Evolutionary conservation across 2,113 vertebrate species (phyloP).

Genomic region (Tetraodon nigroviridis): DNA sequence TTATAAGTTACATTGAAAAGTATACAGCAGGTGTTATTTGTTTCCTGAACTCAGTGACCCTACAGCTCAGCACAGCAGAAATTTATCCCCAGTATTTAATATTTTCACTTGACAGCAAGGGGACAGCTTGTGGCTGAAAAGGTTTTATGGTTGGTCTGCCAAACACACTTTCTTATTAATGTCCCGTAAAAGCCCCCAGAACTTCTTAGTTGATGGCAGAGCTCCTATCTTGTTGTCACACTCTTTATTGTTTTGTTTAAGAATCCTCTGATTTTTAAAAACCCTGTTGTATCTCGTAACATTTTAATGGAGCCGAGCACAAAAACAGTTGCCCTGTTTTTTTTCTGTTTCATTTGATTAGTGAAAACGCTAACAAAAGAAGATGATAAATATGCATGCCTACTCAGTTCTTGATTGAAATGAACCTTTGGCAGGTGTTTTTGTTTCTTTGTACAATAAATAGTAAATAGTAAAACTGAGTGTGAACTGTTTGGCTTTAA

Average conservation of each 20-base stretch:
- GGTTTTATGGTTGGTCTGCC: constrained; percentile 49
- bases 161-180: constrained; percentile 62
- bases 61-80: constrained; percentile 36
- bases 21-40: too few relatives aligned
- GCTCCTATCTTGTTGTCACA: constrained; percentile 30
- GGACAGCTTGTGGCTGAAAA: constrained; percentile 61
- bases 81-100: constrained; percentile 63
- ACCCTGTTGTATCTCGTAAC: constrained; percentile 27
- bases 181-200: constrained; percentile 51
- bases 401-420: constrained; percentile 45
- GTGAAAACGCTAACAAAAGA: constrained; percentile 31
- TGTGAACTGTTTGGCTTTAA: too few relatives aligned
- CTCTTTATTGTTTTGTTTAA: constrained; percentile 20
- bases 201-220: constrained; percentile 39
- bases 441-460: background rate
- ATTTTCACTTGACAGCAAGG: constrained; percentile 56
- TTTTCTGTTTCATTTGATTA: constrained; percentile 22
- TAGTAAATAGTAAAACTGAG: background rate
- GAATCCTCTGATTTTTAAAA: constrained; percentile 37
- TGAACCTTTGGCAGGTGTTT: constrained; percentile 39
- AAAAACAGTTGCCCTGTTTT: constrained; percentile 35
- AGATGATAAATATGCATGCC: constrained; percentile 44
- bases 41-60: too few relatives aligned
- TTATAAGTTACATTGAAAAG: too few relatives aligned
- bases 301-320: constrained; percentile 14